A percentile compares a stretch with the other conserved stretches of the same genome.
Evolutionary conservation across 2,797 vertebrate species (phyloP).

Genomic region (Megaceryle alcyon): DNA sequence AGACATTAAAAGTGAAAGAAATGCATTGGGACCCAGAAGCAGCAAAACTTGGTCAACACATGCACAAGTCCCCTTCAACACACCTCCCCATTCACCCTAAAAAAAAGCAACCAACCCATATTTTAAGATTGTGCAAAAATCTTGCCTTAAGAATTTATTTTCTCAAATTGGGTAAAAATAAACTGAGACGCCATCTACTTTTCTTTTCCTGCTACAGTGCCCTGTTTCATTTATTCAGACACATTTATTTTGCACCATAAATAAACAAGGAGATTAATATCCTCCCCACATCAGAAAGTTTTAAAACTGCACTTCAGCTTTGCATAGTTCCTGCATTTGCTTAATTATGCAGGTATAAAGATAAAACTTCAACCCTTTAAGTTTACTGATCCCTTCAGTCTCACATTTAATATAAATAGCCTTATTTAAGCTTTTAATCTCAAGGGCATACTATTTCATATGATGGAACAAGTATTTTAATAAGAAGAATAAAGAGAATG

Average conservation of each 20-base stretch:
- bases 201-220: neutral
- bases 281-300: neutral
- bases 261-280: neutral
- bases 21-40: neutral
- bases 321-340: neutral
- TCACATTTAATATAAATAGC: neutral
- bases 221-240: neutral
- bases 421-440: neutral
- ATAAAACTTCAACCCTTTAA: neutral
- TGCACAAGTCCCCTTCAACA: neutral
- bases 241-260: neutral
- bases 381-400: neutral
- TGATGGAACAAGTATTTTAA: neutral
- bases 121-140: neutral
- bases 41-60: neutral
- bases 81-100: neutral
- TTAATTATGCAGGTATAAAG: neutral
- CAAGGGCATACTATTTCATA: neutral
- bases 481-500: neutral
- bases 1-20: neutral
- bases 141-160: neutral
- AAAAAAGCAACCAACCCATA: neutral
- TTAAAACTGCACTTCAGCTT: neutral
- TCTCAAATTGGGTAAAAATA: neutral
- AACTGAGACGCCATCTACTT: fast-evolving